Evolutionary conservation across 2,888 invertebrate genomes (phyloP).

Genomic region (Boloria euphrosyne): DNA sequence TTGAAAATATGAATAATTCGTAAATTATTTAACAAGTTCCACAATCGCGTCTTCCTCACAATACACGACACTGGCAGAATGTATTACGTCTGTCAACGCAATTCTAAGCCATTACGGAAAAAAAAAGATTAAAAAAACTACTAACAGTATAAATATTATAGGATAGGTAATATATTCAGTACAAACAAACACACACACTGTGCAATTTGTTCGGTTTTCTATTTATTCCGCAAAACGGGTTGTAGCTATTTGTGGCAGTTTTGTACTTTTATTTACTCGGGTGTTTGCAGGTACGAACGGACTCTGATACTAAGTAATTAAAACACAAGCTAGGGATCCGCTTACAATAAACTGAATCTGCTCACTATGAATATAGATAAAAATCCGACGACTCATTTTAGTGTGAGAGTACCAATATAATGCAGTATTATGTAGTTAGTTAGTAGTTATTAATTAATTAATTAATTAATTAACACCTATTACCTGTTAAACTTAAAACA

Average conservation of each 20-base stretch:
- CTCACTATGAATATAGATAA: background rate
- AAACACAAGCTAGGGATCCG: constrained; percentile 44
- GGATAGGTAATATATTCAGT: constrained; percentile 1
- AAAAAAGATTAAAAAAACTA: background rate
- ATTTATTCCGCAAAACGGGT: constrained; percentile 42
- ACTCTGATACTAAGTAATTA: constrained; percentile 50
- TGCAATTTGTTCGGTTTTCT: constrained; percentile 22
- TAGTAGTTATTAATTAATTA: no score
- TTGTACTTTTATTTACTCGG: constrained; percentile 45
- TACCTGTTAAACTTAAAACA: no score
- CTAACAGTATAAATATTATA: constrained; percentile 3
- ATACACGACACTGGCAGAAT: no score
- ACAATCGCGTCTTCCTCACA: no score
- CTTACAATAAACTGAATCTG: constrained; percentile 7
- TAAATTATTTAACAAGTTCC: no score
- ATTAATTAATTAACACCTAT: no score
- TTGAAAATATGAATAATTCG: no score
- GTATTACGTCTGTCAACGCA: no score
- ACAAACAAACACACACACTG: constrained; percentile 8
- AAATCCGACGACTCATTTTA: no score
- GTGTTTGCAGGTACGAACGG: constrained; percentile 38
- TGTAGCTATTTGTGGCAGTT: constrained; percentile 40
- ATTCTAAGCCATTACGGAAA: no score
- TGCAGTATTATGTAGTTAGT: no score
- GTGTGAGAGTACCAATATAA: no score